Evolutionary conservation across 1,140 invertebrate genomes (phyloP).

Genomic region (Meloidogyne hapla): DNA sequence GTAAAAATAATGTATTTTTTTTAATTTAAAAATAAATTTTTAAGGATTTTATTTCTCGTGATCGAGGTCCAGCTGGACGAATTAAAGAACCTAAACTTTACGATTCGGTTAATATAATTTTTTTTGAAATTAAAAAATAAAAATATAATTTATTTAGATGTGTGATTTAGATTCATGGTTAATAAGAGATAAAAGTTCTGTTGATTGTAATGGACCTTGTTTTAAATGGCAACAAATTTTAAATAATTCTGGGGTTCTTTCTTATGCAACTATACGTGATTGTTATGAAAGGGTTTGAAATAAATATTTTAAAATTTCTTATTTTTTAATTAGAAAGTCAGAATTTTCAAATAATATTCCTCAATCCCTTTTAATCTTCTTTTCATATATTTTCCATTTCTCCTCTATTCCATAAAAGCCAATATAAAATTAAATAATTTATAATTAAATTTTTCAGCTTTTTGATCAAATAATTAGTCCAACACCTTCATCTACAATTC

Average conservation of each 20-base stretch:
- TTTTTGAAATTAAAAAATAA: too few species aligned
- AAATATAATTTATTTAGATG: conserved; percentile 27
- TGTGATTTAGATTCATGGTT: conserved; percentile 52
- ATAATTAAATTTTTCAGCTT: background rate
- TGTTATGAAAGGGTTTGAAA: conserved; percentile 36
- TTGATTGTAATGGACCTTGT: conserved; percentile 50
- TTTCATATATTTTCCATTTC: too few species aligned
- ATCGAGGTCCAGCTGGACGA: conserved; percentile 41
- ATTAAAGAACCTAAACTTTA: conserved; percentile 42
- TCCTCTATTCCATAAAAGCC: too few species aligned
- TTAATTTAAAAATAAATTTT: background rate
- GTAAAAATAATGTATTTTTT: conserved; percentile 17
- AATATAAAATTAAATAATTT: background rate
- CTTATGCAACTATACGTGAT: conserved; percentile 42
- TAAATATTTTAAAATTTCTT: too few species aligned
- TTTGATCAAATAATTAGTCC: conserved; percentile 5
- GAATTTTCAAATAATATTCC: too few species aligned
- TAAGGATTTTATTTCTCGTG: conserved; percentile 50
- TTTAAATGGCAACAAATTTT: conserved; percentile 56
- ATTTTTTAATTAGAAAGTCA: too few species aligned
- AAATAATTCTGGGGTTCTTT: conserved; percentile 47
- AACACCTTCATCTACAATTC: background rate
- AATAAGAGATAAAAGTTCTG: conserved; percentile 43
- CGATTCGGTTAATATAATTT: conserved; percentile 29
- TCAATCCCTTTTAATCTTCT: too few species aligned